Conservation (phyloP, 2,888 invertebrate genomes). For the Platycheirus rosarum region DNA sequence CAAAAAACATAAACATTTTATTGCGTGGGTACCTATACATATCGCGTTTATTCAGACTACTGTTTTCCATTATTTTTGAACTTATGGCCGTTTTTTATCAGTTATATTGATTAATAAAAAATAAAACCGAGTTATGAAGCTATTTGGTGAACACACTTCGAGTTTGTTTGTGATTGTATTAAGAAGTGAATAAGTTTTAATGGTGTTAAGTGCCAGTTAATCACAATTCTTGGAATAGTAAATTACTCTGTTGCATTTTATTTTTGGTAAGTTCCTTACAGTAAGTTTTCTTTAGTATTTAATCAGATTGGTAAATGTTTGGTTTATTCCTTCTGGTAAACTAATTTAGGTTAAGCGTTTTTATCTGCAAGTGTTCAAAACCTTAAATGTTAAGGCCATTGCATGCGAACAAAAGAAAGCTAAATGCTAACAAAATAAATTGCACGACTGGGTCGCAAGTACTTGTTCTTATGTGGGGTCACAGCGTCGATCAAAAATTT, state of each 20-base stretch:
- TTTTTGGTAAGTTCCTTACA: slow-evolving; percentile 31
- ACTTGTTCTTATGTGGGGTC: too few species aligned
- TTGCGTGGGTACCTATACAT: slow-evolving; percentile 24
- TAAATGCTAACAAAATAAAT: too few species aligned
- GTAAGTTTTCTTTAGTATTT: too few species aligned
- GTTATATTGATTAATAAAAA: slow-evolving; percentile 48
- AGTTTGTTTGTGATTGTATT: slow-evolving; percentile 65
- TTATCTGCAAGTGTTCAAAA: too few species aligned
- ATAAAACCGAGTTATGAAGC: slow-evolving; percentile 14
- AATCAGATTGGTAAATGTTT: too few species aligned
- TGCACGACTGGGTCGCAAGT: too few species aligned
- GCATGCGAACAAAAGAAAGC: too few species aligned
- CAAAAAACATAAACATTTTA: slow-evolving; percentile 58
- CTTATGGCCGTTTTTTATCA: slow-evolving; percentile 28
- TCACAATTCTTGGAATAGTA: slow-evolving; percentile 52
- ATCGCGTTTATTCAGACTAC: slow-evolving; percentile 61
- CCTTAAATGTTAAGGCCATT: too few species aligned
- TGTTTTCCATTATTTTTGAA: slow-evolving; percentile 66
- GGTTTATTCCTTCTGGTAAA: too few species aligned
- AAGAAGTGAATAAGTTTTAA: slow-evolving; percentile 65
- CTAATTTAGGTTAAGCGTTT: too few species aligned
- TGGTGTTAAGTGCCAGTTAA: slow-evolving; percentile 44
- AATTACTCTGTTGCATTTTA: background rate
- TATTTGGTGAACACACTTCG: slow-evolving; percentile 49
- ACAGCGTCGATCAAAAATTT: too few species aligned